Evolutionary conservation across 2,888 invertebrate genomes (phyloP), one percentile per base, ranked within the genome.

Genomic region (Zonitis immaculata): DNA sequence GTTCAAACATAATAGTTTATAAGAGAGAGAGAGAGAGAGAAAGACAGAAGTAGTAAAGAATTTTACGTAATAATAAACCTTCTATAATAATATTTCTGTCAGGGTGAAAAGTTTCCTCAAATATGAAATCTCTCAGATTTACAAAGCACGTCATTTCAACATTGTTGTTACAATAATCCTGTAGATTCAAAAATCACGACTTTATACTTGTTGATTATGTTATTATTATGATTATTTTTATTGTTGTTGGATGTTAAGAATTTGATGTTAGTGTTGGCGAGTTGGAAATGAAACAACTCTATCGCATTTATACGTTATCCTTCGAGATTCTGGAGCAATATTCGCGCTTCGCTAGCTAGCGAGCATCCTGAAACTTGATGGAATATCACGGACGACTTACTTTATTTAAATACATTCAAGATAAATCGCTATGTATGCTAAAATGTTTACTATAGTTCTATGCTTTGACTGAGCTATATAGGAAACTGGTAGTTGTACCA

Each of bases 341-440:
- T 69, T 70, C 67, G 64, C 69, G 70, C 70, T 70, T 63, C 66
- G 66, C 51, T 71, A 67, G 66, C 57, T 62, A 61, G 64, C 60
- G 66, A 70, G 65, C 66, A 69, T 69, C 69, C 67, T 66, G 66
- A 63, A 68, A 64, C 69, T 69, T 68, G 70, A 70, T 73, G 68
- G 67, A 72, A 71, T 70, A 68, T 68, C 70, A 71, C 72, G 69
- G 69, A 61, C 69, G 66, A 71, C 67, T 68, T 67, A 63, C 63
- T 71, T 72, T 71, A 73, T 73, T 72, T 69, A 72, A 70, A 71
- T 69, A 70, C 67, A 64, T 62, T 54, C 57, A 59, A 68, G 68
- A 69, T 68, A 66, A 67, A 67, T 67, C 64, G 65, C 62, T 60
- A 53, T 57, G 57, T 60, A 61, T 59, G 62, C 57, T 35, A 35